Evolutionary conservation across 2,888 invertebrate genomes (phyloP).

Genomic region (Sinohyriopsis cumingii): DNA sequence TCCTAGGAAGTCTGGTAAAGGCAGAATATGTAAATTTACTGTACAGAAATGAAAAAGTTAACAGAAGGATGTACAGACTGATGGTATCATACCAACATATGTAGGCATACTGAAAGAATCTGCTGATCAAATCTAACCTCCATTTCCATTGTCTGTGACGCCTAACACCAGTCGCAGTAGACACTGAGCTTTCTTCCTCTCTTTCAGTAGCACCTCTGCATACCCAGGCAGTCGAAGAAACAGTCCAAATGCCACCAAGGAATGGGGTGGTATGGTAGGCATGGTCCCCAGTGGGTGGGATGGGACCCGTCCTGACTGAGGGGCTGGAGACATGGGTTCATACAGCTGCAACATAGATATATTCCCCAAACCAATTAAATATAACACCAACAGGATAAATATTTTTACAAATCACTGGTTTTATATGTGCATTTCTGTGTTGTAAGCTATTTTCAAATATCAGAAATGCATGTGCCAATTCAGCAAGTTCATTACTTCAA

Average conservation of each 20-base stretch:
- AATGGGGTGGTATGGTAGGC: slow-evolving; percentile 83
- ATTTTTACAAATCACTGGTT: no score
- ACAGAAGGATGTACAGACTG: no score
- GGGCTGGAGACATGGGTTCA: slow-evolving; percentile 60
- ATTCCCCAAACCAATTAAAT: background rate
- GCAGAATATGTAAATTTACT: no score
- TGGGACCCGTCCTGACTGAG: slow-evolving; percentile 28
- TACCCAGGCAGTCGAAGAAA: slow-evolving; percentile 92
- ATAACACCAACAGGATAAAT: background rate
- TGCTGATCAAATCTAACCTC: slow-evolving; percentile 75
- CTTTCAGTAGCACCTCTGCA: slow-evolving; percentile 90
- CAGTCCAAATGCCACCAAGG: slow-evolving; percentile 90
- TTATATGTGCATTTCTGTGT: no score
- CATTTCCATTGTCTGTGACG: slow-evolving; percentile 92
- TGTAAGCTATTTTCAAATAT: no score
- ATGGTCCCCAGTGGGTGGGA: slow-evolving; percentile 30
- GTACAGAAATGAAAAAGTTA: no score
- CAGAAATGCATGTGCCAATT: no score
- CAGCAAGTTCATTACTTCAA: no score
- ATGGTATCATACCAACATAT: no score
- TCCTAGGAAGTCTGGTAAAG: no score
- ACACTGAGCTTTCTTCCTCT: slow-evolving; percentile 85
- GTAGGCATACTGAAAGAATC: no score
- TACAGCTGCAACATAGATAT: slow-evolving; percentile 37
- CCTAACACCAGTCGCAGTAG: slow-evolving; percentile 89